Conservation (phyloP, 2,113 vertebrate species). For the Equus przewalskii region DNA sequence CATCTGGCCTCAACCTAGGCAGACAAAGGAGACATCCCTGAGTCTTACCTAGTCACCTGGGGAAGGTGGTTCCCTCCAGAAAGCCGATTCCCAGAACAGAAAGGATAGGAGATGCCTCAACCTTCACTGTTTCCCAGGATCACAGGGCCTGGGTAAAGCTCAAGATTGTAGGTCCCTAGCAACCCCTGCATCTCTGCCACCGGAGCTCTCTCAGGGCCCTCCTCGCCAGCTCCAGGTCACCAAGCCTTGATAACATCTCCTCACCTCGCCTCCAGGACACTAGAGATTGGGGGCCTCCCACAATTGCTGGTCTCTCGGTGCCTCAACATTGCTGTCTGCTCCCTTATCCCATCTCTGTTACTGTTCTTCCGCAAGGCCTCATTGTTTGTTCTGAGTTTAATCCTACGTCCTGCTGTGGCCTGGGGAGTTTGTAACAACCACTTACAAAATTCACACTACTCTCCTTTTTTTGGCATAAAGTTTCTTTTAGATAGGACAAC, state of each 20-base stretch:
- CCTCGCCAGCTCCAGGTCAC: background rate
- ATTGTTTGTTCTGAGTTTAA: background rate
- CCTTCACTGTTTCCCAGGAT: background rate
- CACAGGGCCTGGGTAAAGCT: accelerated
- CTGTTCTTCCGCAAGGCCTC: background rate
- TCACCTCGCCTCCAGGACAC: background rate
- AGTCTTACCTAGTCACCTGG: background rate
- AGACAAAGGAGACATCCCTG: background rate
- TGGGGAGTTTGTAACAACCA: background rate
- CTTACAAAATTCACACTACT: background rate
- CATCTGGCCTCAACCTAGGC: background rate
- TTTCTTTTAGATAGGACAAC: background rate
- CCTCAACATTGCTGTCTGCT: accelerated
- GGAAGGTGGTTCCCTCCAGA: background rate
- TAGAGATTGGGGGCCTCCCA: background rate
- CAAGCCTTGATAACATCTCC: accelerated
- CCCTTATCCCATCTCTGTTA: background rate
- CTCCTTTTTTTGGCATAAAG: background rate
- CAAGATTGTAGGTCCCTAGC: background rate
- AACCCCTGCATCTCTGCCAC: accelerated
- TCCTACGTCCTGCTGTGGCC: background rate
- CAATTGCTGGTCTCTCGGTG: accelerated
- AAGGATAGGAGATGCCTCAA: background rate
- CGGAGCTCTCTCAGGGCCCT: accelerated
- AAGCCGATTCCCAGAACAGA: background rate